Conservation (phyloP, 2,888 invertebrate species). For the Catocala fraxini region DNA sequence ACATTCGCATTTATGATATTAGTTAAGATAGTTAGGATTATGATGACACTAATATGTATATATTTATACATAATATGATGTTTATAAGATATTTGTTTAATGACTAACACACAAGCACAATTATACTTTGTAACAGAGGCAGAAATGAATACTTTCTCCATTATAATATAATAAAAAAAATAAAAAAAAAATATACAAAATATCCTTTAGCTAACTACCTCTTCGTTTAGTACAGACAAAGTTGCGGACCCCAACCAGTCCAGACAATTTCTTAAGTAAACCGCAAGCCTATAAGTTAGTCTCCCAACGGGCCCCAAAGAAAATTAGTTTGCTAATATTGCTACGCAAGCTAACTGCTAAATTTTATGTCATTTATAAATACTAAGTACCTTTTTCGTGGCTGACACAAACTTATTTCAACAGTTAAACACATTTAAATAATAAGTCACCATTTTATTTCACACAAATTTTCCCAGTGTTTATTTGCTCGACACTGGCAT, state of each 20-base stretch:
- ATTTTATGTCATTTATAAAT: constrained; percentile 1
- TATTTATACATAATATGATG: too few species aligned
- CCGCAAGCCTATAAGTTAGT: constrained; percentile 25
- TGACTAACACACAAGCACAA: too few species aligned
- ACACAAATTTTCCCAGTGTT: constrained; percentile 5
- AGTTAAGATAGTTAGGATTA: too few species aligned
- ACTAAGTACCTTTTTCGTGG: constrained; percentile 7
- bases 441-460: constrained; percentile 15
- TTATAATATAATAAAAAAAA: too few species aligned
- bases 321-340: constrained; percentile 18
- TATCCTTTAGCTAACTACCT: constrained; percentile 1
- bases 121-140: too few species aligned
- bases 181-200: too few species aligned
- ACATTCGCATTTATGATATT: too few species aligned
- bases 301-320: constrained; percentile 13
- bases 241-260: constrained; percentile 22
- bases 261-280: constrained; percentile 29
- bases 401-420: constrained; percentile 17
- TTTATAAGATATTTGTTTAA: too few species aligned
- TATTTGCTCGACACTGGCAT: too few species aligned
- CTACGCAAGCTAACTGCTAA: not conserved
- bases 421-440: constrained; percentile 6
- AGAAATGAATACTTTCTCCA: too few species aligned
- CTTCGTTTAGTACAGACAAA: constrained; percentile 7
- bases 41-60: too few species aligned